Evolutionary conservation across 2,113 vertebrate genomes (phyloP), one percentile per base, ranked within the genome.

Genomic region (Polypterus senegalus): DNA sequence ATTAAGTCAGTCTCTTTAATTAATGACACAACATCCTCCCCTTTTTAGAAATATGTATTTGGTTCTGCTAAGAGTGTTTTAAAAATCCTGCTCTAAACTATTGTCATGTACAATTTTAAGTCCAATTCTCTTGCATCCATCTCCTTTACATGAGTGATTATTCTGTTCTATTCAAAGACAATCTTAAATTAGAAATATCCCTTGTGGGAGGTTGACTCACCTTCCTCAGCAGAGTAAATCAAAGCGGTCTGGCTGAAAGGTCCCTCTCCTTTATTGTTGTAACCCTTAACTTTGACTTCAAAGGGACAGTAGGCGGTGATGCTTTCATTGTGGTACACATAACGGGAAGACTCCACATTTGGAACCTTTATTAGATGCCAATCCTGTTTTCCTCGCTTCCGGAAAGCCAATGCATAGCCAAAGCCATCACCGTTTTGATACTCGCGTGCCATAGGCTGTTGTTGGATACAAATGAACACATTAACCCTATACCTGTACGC

Each of bases 371-470:
- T 84, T 0, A 63, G 70, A 44, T 76, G 76, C 96, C 95, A 99
- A 0, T 43, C 49, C 1, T 76, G 57, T 4, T 76, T 66, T 66
- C 86, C 86, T 66, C 80, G 80, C 80, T 77, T 91, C 65, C 87
- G 90, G 71, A 97, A 96, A 0, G 84, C 88, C 82, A 99, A 66
- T 60, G 89, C 67, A 77, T 99, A 99, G 59, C 95, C 96, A 47
- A 99, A 97, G 60, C 86, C 88, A 0, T 93, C 92, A 1, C 96
- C 96, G 0, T 98, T 93, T 82, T 98, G 96, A 74, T 98, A 98
- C 69, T 98, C 93, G 67, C 90, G 78, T 9, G 87, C 83, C 61
- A 86, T 83, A 0, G 92, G 87, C 96, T 99, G 67, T 1, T 47
- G 49, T 9, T 43, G 7, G 9, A 9, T 9, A 58, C 3, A 46